Conservation (phyloP, 2,888 invertebrate species). For the Apocheima hispidaria region DNA sequence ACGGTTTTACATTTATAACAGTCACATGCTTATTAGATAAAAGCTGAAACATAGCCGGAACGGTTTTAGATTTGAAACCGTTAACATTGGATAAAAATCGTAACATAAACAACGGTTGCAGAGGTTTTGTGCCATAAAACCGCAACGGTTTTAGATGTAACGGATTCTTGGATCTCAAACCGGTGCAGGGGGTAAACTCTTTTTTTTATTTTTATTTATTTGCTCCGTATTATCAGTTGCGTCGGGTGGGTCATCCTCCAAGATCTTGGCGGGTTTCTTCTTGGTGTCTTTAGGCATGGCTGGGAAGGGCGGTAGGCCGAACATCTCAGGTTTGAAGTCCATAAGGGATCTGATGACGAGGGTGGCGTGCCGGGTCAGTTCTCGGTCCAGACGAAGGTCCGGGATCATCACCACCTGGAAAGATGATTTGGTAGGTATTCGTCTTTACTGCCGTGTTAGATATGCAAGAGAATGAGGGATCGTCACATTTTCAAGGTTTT, state of each 20-base stretch:
- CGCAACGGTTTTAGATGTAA: neutral
- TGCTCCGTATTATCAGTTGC: neutral
- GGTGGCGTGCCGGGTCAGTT: slow-evolving; percentile 82
- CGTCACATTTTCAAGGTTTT: neutral
- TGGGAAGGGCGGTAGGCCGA: slow-evolving; percentile 91
- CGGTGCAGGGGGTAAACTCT: neutral
- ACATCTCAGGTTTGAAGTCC: slow-evolving; percentile 92
- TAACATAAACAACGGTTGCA: no score
- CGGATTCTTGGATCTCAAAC: neutral
- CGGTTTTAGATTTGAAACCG: no score
- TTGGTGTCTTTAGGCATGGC: slow-evolving; percentile 18
- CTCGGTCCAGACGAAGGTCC: slow-evolving; percentile 68
- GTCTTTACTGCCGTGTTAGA: no score
- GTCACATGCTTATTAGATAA: no score
- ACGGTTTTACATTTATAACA: no score
- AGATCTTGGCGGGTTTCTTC: slow-evolving; percentile 1
- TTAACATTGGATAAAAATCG: no score
- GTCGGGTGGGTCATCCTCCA: slow-evolving; percentile 7
- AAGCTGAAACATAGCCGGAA: no score
- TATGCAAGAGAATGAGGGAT: no score
- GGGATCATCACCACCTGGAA: slow-evolving; percentile 90
- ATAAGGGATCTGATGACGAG: slow-evolving; percentile 89
- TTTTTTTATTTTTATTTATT: neutral
- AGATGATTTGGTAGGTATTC: no score
- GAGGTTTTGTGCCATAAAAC: no score